Evolutionary conservation across 2,888 invertebrate species (phyloP).

Genomic region (Eulithis testata): DNA sequence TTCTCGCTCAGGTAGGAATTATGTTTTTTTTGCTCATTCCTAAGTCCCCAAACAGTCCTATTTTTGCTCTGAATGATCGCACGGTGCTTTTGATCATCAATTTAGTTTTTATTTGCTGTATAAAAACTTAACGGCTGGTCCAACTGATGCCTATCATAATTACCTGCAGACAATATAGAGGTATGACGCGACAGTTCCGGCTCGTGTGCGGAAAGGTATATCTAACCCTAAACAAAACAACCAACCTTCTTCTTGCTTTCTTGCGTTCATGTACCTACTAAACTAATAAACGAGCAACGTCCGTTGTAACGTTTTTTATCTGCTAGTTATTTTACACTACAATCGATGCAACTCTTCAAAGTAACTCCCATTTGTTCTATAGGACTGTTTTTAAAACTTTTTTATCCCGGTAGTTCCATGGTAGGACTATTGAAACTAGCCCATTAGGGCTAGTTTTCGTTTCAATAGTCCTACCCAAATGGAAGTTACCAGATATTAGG

Average conservation of each 20-base stretch:
- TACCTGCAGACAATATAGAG: neutral
- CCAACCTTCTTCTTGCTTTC: too few species aligned
- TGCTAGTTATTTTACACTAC: conserved; percentile 40
- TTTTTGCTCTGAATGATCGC: conserved; percentile 21
- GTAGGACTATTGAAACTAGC: too few species aligned
- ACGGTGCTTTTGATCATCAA: conserved; percentile 19
- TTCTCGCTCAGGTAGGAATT: conserved; percentile 30
- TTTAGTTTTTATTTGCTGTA: conserved; percentile 21
- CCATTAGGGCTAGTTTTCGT: too few species aligned
- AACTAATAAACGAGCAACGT: neutral
- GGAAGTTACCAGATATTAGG: too few species aligned
- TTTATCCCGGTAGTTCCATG: too few species aligned
- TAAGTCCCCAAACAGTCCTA: conserved; percentile 11
- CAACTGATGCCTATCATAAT: neutral
- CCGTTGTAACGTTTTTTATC: neutral
- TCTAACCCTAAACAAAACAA: too few species aligned
- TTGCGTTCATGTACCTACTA: too few species aligned
- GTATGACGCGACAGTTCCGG: neutral
- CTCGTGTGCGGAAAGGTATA: neutral
- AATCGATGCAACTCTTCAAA: too few species aligned
- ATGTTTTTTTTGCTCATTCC: conserved; percentile 26
- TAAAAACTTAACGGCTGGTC: neutral
- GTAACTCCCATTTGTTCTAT: too few species aligned
- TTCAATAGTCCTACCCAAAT: too few species aligned
- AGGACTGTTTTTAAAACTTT: too few species aligned